Evolutionary conservation across 92 coral and sea anemone genomes (phyloP).

Genomic region (Chrysogorgia sp.): DNA sequence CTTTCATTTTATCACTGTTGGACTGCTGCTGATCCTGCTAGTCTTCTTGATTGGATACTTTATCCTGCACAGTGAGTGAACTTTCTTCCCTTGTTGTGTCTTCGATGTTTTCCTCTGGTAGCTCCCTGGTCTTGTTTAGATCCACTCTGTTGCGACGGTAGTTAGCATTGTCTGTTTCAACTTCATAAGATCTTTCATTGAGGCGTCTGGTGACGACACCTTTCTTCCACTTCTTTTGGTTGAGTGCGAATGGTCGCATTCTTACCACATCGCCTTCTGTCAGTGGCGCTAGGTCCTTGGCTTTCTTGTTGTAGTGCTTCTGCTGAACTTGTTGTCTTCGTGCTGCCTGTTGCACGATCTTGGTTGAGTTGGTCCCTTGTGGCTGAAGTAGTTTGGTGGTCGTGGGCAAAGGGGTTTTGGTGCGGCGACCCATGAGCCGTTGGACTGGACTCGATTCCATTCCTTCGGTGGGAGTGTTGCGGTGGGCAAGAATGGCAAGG

Average conservation of each 20-base stretch:
- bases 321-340: not conserved
- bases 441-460: constrained; percentile 34
- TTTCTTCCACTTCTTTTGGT: constrained; percentile 14
- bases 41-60: no score
- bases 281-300: not conserved
- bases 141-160: constrained; percentile 1
- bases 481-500: not conserved
- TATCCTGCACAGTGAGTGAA: no score
- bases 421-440: constrained; percentile 16
- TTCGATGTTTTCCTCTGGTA: no score
- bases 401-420: constrained; percentile 11
- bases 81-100: no score
- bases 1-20: no score
- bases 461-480: not conserved
- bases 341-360: not conserved
- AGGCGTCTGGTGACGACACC: not conserved
- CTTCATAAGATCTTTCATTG: constrained; percentile 1
- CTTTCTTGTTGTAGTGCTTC: not conserved
- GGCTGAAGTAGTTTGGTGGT: constrained; percentile 1
- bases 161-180: not conserved
- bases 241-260: not conserved
- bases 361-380: not conserved
- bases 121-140: no score
- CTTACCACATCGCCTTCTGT: constrained; percentile 7
- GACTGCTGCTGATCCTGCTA: no score